Conservation (phyloP, 2,113 vertebrate species). For the Ariopsis seemanni region DNA sequence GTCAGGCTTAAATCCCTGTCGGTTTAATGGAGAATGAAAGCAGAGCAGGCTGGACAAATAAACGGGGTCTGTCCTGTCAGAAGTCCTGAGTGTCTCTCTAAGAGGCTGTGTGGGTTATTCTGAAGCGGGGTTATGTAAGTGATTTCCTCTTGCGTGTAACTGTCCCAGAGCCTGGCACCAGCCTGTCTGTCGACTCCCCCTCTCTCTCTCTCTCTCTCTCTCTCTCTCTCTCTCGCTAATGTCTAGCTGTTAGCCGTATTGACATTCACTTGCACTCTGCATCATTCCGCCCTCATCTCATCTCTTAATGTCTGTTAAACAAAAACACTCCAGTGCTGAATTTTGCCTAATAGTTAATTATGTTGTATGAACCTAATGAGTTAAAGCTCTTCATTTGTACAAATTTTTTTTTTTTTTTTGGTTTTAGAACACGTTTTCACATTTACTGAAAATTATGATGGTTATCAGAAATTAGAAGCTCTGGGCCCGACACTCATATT, state of each 20-base stretch:
- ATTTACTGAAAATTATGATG: background rate
- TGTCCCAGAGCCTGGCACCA: constrained; percentile 50
- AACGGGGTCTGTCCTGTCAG: constrained; percentile 42
- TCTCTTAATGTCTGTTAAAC: constrained; percentile 6
- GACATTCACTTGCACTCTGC: constrained; percentile 35
- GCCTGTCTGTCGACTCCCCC: constrained; percentile 51
- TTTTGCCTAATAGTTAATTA: background rate
- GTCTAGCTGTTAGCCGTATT: constrained; percentile 39
- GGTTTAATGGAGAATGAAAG: constrained; percentile 49
- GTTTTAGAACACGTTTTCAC: background rate
- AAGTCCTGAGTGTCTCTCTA: constrained; percentile 41
- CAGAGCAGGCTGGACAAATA: constrained; percentile 48
- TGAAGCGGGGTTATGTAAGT: constrained; percentile 49
- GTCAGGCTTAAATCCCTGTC: constrained; percentile 39
- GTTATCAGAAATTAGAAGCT: background rate
- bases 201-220: constrained; percentile 27
- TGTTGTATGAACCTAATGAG: background rate
- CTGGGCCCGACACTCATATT: background rate
- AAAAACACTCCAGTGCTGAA: background rate
- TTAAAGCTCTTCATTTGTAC: background rate
- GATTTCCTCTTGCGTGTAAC: constrained; percentile 50
- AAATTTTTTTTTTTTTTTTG: background rate
- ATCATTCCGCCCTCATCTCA: constrained; percentile 26
- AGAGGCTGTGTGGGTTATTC: constrained; percentile 37
- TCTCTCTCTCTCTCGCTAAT: constrained; percentile 10